Percentiles rank a stretch among this genome's conserved stretches.
phyloP scores from a whole-genome alignment of 2,888 invertebrate species.

The Bombyx huttoni region DNA sequence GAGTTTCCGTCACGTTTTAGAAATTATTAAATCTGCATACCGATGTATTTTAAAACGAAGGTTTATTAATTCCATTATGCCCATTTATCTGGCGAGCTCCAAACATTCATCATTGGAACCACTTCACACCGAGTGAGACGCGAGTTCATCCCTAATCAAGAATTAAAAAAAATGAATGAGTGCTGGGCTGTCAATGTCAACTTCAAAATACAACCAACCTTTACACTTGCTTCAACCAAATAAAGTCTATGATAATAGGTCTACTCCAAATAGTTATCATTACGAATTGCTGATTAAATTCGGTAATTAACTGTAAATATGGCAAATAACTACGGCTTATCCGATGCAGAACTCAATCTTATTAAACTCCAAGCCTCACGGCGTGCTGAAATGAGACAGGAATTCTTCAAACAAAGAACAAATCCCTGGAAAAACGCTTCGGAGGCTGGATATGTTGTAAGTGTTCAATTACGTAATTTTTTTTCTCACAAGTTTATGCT shows the following conservation, averaged over 20 bases:
- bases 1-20: too few relatives aligned
- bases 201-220: too few relatives aligned
- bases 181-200: too few relatives aligned
- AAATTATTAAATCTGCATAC: too few relatives aligned
- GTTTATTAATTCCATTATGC: too few relatives aligned
- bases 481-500: slow-evolving; percentile 8
- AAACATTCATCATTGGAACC: too few relatives aligned
- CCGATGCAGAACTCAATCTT: slow-evolving; percentile 58
- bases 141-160: too few relatives aligned
- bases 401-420: slow-evolving; percentile 78
- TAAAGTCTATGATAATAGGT: not conserved
- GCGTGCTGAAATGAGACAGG: slow-evolving; percentile 74
- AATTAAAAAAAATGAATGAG: too few relatives aligned
- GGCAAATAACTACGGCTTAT: slow-evolving; percentile 69
- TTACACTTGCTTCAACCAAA: too few relatives aligned
- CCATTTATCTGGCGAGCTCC: too few relatives aligned
- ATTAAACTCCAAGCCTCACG: slow-evolving; percentile 74
- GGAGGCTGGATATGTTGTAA: slow-evolving; percentile 80
- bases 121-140: too few relatives aligned
- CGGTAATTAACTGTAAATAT: slow-evolving; percentile 20
- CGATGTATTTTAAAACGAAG: too few relatives aligned
- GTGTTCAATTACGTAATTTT: slow-evolving; percentile 66
- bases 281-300: not conserved
- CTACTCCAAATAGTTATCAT: not conserved
- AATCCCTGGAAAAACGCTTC: slow-evolving; percentile 81